These are phyloP conservation scores for Phortica magna DNA, from an alignment of 2,888 invertebrate species.

Conservation along the genomic window DNA sequence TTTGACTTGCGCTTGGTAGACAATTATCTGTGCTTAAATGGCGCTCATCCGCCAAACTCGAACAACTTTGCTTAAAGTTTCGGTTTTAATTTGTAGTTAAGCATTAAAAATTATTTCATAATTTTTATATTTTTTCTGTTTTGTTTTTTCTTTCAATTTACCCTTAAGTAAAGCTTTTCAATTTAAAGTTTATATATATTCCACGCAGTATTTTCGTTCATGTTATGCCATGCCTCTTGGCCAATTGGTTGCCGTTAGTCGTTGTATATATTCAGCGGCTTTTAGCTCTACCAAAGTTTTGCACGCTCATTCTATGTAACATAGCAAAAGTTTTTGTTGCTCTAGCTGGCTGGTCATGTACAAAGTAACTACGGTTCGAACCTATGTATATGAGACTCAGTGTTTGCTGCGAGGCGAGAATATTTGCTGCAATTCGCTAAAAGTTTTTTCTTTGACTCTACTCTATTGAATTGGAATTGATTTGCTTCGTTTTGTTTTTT, in stretches of 20 bases:
- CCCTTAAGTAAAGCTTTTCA: not conserved
- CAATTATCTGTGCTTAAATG: slow-evolving; percentile 7
- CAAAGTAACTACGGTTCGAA: not conserved
- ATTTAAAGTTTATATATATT: not conserved
- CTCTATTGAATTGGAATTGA: slow-evolving; percentile 24
- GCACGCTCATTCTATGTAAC: not conserved
- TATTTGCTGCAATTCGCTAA: slow-evolving; percentile 4
- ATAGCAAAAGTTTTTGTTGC: not conserved
- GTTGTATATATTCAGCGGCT: not conserved
- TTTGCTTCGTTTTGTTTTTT: not conserved
- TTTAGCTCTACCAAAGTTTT: not conserved
- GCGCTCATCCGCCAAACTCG: not conserved
- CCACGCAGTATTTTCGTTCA: not conserved
- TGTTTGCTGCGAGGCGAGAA: slow-evolving; percentile 14
- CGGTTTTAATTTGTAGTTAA: slow-evolving; percentile 10
- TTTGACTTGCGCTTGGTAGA: not conserved
- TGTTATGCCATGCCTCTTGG: not conserved
- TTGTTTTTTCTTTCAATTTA: not conserved
- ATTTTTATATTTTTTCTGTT: slow-evolving; percentile 2
- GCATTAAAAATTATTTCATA: not conserved
- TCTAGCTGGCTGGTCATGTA: not conserved
- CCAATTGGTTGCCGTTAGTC: not conserved
- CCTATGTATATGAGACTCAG: not conserved
- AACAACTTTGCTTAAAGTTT: slow-evolving; percentile 18
- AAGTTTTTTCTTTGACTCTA: not conserved